phyloP scores from a whole-genome alignment of 2,113 vertebrate species.

The Carassius carassius region DNA sequence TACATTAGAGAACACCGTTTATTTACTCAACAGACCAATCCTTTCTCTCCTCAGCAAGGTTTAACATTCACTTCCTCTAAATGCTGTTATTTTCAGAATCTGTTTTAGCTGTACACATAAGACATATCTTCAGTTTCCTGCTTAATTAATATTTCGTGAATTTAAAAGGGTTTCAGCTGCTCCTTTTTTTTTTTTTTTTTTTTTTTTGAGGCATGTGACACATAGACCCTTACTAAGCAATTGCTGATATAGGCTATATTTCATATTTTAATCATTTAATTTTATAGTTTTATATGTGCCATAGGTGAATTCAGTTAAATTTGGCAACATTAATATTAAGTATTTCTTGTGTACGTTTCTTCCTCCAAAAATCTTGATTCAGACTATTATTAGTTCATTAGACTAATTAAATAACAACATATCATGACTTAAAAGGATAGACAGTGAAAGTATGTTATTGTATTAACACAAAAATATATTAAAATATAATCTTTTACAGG shows the following conservation, averaged over 20 bases:
- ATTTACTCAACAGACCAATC: background rate
- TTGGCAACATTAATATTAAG: background rate
- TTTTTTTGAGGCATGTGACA: background rate
- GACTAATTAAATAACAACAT: background rate
- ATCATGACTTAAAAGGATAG: no score
- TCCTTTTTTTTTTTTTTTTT: background rate
- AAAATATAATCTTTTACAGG: background rate
- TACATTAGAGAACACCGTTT: background rate
- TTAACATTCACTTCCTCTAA: slow-evolving; percentile 2
- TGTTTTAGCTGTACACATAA: background rate
- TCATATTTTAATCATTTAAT: background rate
- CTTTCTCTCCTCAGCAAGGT: slow-evolving; percentile 1
- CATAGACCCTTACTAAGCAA: background rate
- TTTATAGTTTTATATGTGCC: background rate
- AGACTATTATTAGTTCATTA: background rate
- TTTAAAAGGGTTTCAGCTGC: background rate
- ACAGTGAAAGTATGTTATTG: no score
- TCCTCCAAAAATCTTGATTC: background rate
- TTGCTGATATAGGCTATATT: background rate
- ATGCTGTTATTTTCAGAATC: background rate
- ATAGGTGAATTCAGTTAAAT: background rate
- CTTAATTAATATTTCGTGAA: background rate
- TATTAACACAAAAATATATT: background rate
- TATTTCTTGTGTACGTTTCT: background rate
- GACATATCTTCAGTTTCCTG: background rate